These are phyloP conservation scores for Aselliscus stoliczkanus DNA, from an alignment of 2,797 vertebrate genomes.

Conservation along the genomic window DNA sequence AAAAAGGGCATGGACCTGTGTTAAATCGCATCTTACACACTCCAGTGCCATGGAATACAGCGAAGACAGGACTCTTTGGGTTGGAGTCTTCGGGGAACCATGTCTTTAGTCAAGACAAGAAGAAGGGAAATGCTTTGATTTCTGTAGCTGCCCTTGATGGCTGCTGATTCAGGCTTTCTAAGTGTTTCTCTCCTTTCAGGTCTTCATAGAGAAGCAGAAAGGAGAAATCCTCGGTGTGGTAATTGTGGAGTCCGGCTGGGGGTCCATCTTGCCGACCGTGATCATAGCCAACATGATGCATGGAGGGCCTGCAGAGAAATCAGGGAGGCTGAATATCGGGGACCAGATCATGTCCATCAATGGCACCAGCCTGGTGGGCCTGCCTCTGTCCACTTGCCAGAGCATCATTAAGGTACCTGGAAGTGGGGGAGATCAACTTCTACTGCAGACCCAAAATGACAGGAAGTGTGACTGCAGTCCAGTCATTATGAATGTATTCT, in stretches of 20 bases:
- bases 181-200: slow-evolving; percentile 78
- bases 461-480: neutral
- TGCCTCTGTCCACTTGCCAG: slow-evolving; percentile 96
- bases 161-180: neutral
- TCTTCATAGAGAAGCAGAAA: slow-evolving; percentile 95
- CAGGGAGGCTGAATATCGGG: slow-evolving; percentile 93
- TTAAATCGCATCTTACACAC: neutral
- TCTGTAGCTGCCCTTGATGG: neutral
- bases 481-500: neutral
- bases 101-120: neutral
- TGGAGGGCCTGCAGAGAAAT: slow-evolving; percentile 94
- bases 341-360: slow-evolving; percentile 99
- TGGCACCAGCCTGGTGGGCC: slow-evolving; percentile 95
- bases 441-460: neutral
- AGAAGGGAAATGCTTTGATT: neutral
- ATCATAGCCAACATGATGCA: slow-evolving; percentile 99
- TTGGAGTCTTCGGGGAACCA: neutral
- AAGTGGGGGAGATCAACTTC: neutral
- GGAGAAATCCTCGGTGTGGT: slow-evolving; percentile 96
- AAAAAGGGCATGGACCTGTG: no score
- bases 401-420: slow-evolving; percentile 95
- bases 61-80: neutral
- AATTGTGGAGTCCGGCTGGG: slow-evolving; percentile 98
- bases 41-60: neutral
- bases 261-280: slow-evolving; percentile 96